Conservation (phyloP, 2,888 invertebrate species). For the Rotaria socialis region DNA sequence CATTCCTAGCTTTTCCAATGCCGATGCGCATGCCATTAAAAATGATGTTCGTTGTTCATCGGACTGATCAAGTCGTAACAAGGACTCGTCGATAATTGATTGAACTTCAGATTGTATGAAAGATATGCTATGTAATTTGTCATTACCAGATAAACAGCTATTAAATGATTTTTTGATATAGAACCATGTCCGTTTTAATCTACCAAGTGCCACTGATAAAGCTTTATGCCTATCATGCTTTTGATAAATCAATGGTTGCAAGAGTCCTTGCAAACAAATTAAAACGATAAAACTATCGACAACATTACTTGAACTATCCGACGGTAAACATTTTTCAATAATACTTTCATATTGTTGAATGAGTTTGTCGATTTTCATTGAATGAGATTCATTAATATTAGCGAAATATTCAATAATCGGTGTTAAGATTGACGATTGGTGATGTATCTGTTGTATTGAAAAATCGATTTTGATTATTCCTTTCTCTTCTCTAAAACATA, state of each 20-base stretch:
- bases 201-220: neutral
- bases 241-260: neutral
- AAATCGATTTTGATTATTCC: neutral
- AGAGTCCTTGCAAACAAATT: neutral
- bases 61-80: too few relatives aligned
- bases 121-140: too few relatives aligned
- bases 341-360: neutral
- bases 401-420: neutral
- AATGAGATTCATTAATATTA: neutral
- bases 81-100: too few relatives aligned
- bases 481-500: neutral
- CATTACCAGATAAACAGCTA: too few relatives aligned
- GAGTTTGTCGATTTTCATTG: neutral
- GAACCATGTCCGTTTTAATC: neutral
- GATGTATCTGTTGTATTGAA: neutral
- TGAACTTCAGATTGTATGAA: too few relatives aligned
- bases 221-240: neutral
- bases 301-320: neutral
- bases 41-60: too few relatives aligned
- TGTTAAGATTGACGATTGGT: neutral
- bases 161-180: neutral
- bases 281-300: neutral
- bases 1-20: too few relatives aligned
- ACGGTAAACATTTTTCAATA: neutral
- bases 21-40: too few relatives aligned